Conservation (phyloP, 2,888 invertebrate genomes). For the Eilema caniola region DNA sequence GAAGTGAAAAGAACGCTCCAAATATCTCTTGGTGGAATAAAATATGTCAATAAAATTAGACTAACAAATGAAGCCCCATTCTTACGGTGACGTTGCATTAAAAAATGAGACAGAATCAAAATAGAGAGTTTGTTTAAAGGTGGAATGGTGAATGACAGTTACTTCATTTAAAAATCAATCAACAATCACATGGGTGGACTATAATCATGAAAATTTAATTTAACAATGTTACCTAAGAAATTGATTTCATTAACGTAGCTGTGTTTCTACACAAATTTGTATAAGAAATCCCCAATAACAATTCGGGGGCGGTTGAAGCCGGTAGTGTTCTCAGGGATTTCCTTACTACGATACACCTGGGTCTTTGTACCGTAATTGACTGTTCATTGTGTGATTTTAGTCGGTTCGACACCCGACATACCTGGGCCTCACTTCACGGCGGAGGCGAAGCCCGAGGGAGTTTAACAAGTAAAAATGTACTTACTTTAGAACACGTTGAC, state of each 20-base stretch:
- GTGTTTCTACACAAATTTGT: background rate
- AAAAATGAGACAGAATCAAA: background rate
- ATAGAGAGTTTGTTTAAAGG: background rate
- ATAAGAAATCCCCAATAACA: background rate
- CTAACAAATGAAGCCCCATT: background rate
- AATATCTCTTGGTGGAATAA: background rate
- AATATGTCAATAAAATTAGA: background rate
- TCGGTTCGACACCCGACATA: background rate
- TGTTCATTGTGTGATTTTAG: background rate
- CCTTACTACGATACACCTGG: background rate
- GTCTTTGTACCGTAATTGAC: background rate
- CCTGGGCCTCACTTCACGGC: no score
- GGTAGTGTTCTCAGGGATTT: background rate
- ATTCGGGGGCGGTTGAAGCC: background rate
- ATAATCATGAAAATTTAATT: no score
- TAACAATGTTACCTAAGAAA: background rate
- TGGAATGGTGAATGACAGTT: background rate
- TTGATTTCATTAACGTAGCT: background rate
- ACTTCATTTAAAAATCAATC: background rate
- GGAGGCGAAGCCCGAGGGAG: background rate
- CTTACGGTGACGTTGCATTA: background rate
- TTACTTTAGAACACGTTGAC: slow-evolving; percentile 91
- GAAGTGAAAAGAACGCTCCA: background rate
- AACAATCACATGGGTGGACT: no score
- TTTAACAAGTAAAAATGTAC: slow-evolving; percentile 48